Evolutionary conservation across 2,888 invertebrate genomes (phyloP), one percentile per base, ranked within the genome.

Genomic region (Deroplatys truncata): DNA sequence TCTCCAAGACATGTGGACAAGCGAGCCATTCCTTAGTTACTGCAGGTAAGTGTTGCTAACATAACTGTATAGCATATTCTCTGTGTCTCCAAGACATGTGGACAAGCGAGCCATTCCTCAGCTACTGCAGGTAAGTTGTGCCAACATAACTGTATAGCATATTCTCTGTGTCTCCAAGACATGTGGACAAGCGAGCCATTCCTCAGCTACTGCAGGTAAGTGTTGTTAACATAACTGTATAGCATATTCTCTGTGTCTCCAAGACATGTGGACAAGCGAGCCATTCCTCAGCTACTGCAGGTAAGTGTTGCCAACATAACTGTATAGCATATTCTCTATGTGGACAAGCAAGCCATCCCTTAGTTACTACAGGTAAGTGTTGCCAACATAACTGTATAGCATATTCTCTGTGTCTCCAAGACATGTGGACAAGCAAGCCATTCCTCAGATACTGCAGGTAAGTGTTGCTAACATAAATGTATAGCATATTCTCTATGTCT

Each of bases 391-490:
- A 43, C n/a, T 25, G 28, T 28, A 8, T 13, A 49, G 25, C n/a
- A 16, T 15, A 28, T n/a, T n/a, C n/a, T n/a, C n/a, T n/a, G n/a
- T n/a, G n/a, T 91, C 91, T 86, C 88, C 91, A 35, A 91, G 91
- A 91, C 92, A 28, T 84, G 88, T 72, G 92, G 92, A 9, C 92
- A 93, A 5, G 92, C 92, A 82, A 92, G 93, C 89, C 91, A 95
- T 96, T 93, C 96, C 96, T 90, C 94, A 95, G 88, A 94, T 96
- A 94, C 95, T 96, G 93, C 96, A 96, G 94, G 96, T 96, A 93
- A 92, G 92, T 91, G 28, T 25, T 56, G 16, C 43, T 13, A 43
- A 43, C 43, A 43, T 43, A 88, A 43, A 13, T 25, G 28, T 28
- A 8, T 13, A 49, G 25, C n/a, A 16, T 15, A 28, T n/a, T n/a